phyloP scores from a whole-genome alignment of 2,113 vertebrate genomes.

The Amazona guildingii region DNA sequence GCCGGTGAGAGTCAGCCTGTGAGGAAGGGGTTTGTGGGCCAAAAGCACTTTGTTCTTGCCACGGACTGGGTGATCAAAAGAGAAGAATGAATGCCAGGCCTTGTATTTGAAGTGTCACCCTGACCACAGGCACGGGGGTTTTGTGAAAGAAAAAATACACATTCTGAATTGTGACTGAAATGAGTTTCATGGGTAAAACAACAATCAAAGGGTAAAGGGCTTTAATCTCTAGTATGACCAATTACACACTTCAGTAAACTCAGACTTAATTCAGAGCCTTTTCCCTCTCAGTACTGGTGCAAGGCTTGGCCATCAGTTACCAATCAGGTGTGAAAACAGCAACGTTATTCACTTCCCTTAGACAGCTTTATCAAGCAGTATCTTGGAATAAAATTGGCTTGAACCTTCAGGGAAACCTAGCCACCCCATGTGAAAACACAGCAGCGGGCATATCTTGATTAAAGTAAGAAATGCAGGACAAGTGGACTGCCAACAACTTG shows the following conservation, averaged over 20 bases:
- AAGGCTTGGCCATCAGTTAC: neutral
- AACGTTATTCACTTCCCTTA: neutral
- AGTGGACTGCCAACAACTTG: neutral
- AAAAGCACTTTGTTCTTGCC: neutral
- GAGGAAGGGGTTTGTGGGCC: neutral
- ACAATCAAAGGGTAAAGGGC: neutral
- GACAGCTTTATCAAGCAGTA: neutral
- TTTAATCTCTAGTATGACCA: neutral
- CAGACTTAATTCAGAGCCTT: neutral
- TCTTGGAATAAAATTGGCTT: neutral
- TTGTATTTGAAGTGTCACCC: neutral
- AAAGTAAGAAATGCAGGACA: neutral
- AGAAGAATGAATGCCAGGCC: neutral
- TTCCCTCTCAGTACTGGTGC: neutral
- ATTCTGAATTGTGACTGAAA: neutral
- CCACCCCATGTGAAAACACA: neutral
- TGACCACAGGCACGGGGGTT: neutral
- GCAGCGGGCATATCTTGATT: neutral
- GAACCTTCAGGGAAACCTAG: neutral
- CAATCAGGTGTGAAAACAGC: constrained; percentile 40
- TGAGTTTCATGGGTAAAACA: neutral
- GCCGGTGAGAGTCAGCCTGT: neutral
- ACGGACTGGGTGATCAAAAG: neutral
- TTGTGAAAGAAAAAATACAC: neutral
- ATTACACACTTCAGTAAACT: neutral